phyloP scores from a whole-genome alignment of 2,888 invertebrate genomes.

The Blastobasis lacticolella region DNA sequence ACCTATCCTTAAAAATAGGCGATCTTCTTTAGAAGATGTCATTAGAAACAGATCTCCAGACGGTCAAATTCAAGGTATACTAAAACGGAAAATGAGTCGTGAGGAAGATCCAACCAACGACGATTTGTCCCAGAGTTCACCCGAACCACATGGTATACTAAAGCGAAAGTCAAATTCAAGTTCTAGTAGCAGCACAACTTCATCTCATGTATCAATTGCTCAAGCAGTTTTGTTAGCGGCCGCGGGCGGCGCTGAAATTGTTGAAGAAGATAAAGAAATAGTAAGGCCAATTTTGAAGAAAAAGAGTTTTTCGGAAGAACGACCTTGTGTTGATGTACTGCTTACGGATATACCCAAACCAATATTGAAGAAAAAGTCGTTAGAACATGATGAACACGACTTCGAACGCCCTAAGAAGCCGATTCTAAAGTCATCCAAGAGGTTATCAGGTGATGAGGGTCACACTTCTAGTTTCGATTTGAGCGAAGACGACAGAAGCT shows the following conservation, averaged over 20 bases:
- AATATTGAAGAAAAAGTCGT: constrained; percentile 90
- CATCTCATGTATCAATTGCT: constrained; percentile 80
- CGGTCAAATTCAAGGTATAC: constrained; percentile 77
- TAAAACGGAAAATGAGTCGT: constrained; percentile 80
- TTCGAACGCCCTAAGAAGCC: constrained; percentile 83
- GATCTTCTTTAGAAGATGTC: constrained; percentile 82
- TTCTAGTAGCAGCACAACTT: constrained; percentile 77
- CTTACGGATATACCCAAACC: constrained; percentile 77
- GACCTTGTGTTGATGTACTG: constrained; percentile 66
- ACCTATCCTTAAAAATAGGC: constrained; percentile 80
- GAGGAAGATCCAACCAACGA: constrained; percentile 78
- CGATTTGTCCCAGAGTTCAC: constrained; percentile 76
- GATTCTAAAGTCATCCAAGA: constrained; percentile 83
- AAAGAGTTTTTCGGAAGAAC: constrained; percentile 83
- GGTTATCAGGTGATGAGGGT: constrained; percentile 77
- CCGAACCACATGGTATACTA: constrained; percentile 85
- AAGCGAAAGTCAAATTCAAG: constrained; percentile 85
- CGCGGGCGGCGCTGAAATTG: constrained; percentile 74
- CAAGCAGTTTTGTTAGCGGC: constrained; percentile 79
- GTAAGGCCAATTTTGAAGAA: constrained; percentile 88
- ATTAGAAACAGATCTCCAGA: constrained; percentile 78
- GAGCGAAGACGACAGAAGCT: constrained; percentile 71
- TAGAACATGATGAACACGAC: constrained; percentile 82
- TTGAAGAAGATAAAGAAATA: constrained; percentile 72
- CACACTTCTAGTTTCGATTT: constrained; percentile 70